Percentiles rank a stretch among this genome's conserved stretches.
Evolutionary conservation across 2,113 vertebrate species (phyloP).

Genomic region (Heterotis niloticus): DNA sequence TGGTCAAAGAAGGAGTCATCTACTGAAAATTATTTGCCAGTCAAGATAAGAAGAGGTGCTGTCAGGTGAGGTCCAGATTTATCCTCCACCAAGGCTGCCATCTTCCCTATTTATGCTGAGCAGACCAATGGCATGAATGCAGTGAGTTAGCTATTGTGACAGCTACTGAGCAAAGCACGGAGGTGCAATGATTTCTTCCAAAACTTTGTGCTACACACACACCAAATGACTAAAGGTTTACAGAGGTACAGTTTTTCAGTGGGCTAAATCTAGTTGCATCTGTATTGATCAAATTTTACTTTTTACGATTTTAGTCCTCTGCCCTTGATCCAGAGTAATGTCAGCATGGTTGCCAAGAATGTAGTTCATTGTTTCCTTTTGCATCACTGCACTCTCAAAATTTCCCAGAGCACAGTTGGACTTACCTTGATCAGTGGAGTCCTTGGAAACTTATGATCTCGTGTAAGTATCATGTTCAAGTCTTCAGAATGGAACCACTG

Average conservation of each 20-base stretch:
- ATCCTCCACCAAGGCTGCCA: neutral
- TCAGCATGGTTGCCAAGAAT: neutral
- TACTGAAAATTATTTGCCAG: neutral
- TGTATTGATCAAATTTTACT: neutral
- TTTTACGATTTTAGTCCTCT: neutral
- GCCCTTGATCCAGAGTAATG: neutral
- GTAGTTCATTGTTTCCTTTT: neutral
- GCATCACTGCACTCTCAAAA: slow-evolving; percentile 9
- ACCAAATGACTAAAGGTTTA: neutral
- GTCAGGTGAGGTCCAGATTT: too few relatives aligned
- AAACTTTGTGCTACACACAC: neutral
- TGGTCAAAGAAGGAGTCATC: neutral
- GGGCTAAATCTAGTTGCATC: neutral
- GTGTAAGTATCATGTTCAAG: neutral
- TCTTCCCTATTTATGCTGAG: neutral
- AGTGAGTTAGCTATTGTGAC: slow-evolving; percentile 29
- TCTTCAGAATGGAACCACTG: neutral
- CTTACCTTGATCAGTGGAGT: slow-evolving; percentile 14
- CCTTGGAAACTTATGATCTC: neutral
- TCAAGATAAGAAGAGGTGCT: neutral
- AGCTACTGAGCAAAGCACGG: neutral
- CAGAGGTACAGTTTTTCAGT: too few relatives aligned
- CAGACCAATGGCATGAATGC: slow-evolving; percentile 34
- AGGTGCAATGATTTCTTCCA: slow-evolving; percentile 10
- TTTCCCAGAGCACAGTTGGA: neutral